Percentiles rank a stretch among this genome's conserved stretches.
phyloP scores from a whole-genome alignment of 2,797 vertebrate genomes.

The Limosa lapponica region DNA sequence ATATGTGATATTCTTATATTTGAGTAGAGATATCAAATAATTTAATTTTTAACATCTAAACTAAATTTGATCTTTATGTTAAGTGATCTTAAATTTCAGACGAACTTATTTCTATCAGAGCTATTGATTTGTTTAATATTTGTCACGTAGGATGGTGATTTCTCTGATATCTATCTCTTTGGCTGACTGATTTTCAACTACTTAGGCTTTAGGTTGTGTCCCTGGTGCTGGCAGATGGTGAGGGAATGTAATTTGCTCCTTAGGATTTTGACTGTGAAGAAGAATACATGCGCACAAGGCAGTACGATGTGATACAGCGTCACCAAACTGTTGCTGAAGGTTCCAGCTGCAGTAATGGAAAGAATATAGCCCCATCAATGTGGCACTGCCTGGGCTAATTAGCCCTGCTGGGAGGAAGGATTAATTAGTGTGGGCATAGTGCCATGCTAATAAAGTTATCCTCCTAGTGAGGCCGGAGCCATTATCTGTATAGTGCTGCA shows the following conservation, averaged over 20 bases:
- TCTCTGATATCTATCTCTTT: background rate
- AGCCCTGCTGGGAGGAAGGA: constrained; percentile 9
- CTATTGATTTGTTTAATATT: background rate
- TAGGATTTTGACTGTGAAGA: background rate
- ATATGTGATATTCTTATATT: background rate
- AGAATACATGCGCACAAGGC: background rate
- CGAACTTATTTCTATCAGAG: background rate
- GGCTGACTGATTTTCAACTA: background rate
- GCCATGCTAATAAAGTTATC: constrained; percentile 50
- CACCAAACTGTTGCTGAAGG: background rate
- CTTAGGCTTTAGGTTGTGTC: background rate
- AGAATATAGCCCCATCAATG: background rate
- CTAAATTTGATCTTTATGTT: background rate
- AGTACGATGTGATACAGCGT: background rate
- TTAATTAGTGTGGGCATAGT: constrained; percentile 21
- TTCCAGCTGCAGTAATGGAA: constrained; percentile 5
- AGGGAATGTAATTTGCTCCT: background rate
- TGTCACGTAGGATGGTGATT: background rate
- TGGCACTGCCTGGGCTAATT: background rate
- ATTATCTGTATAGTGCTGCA: background rate
- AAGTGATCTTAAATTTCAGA: background rate
- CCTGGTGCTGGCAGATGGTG: background rate
- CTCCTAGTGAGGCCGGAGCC: background rate
- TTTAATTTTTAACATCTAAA: background rate
- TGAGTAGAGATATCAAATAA: background rate